phyloP scores from a whole-genome alignment of 2,888 invertebrate genomes.

The Yponomeuta sedellus region DNA sequence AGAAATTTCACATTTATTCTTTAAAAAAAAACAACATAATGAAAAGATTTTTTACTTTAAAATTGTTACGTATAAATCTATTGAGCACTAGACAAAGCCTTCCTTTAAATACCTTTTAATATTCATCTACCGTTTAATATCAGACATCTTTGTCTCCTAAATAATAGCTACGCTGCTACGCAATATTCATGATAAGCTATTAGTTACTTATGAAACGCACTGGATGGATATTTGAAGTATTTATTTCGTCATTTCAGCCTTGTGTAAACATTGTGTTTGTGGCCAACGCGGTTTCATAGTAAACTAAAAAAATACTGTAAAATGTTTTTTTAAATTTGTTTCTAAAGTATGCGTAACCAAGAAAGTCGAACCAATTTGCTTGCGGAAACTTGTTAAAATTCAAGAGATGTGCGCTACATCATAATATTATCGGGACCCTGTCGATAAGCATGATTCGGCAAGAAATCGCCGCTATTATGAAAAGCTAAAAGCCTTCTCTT shows the following conservation, averaged over 20 bases:
- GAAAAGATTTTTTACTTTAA: too few relatives aligned
- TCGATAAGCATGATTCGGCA: slow-evolving; percentile 39
- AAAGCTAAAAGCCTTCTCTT: slow-evolving; percentile 38
- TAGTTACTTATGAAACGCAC: not conserved
- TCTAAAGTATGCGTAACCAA: not conserved
- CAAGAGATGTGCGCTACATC: not conserved
- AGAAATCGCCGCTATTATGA: slow-evolving; percentile 35
- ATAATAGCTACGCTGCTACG: too few relatives aligned
- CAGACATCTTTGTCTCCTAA: too few relatives aligned
- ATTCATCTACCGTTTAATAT: too few relatives aligned
- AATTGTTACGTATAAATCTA: too few relatives aligned
- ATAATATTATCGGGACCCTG: not conserved
- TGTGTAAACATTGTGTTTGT: not conserved
- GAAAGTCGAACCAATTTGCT: not conserved
- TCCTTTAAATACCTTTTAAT: too few relatives aligned
- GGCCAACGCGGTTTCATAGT: not conserved
- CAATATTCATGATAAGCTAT: too few relatives aligned
- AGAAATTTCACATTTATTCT: too few relatives aligned
- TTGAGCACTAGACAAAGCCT: too few relatives aligned
- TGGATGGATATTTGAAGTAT: not conserved
- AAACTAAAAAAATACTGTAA: too few relatives aligned
- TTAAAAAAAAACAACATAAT: too few relatives aligned
- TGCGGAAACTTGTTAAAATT: not conserved
- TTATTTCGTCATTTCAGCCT: not conserved
- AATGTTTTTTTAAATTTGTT: not conserved